These are phyloP conservation scores for Strix uralensis DNA, from an alignment of 2,113 vertebrate genomes.

Conservation along the genomic window DNA sequence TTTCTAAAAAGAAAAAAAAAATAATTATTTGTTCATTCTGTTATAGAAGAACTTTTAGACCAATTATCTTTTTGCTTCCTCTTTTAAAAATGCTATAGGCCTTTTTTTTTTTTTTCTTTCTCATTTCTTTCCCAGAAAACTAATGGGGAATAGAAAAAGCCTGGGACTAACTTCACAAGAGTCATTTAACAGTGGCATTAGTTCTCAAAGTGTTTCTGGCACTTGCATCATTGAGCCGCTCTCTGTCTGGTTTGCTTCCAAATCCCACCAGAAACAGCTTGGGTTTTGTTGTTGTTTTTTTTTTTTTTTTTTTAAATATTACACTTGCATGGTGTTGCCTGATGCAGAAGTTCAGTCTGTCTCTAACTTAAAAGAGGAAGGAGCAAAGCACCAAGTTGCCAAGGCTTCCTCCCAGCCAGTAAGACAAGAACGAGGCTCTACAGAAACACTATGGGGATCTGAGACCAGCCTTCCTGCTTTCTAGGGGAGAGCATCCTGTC, in stretches of 20 bases:
- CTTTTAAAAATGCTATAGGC: not conserved
- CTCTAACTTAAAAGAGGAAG: not conserved
- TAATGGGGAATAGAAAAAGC: not conserved
- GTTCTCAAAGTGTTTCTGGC: not conserved
- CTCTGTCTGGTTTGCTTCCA: not conserved
- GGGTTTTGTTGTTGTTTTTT: not conserved
- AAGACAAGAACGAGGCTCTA: not conserved
- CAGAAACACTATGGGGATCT: not conserved
- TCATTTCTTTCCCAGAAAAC: not conserved
- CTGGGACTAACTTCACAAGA: not conserved
- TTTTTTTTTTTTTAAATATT: not conserved
- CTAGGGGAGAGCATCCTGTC: not conserved
- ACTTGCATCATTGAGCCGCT: not conserved
- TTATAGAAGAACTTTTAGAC: not conserved
- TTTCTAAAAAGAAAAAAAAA: not conserved
- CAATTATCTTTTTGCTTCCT: not conserved
- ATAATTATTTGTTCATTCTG: not conserved
- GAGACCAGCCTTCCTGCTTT: not conserved
- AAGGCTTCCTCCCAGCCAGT: not conserved
- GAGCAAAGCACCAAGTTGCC: not conserved
- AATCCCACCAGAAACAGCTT: not conserved
- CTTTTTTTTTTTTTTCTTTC: not conserved
- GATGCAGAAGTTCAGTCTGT: not conserved
- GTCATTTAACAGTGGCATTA: not conserved
- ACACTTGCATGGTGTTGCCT: not conserved